phyloP scores from a whole-genome alignment of 2,113 vertebrate genomes.

The Oncorhynchus kisutch region DNA sequence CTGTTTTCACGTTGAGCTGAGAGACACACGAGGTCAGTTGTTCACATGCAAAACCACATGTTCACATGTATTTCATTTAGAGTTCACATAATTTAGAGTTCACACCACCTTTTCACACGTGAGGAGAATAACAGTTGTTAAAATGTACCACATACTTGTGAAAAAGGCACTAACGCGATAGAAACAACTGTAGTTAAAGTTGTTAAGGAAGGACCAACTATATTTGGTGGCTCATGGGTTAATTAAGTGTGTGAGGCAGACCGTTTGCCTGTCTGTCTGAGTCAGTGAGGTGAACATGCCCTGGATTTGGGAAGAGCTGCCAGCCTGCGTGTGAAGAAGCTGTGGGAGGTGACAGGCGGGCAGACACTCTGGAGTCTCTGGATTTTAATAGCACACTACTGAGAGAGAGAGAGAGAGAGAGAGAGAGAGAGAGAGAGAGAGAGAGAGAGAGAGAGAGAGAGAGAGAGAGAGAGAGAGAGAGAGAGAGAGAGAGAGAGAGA shows the following conservation, averaged over 20 bases:
- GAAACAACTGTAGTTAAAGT: too few species aligned
- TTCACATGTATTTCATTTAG: too few species aligned
- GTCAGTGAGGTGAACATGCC: not conserved
- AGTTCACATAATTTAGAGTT: too few species aligned
- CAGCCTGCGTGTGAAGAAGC: constrained; percentile 74
- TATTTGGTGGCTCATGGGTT: not conserved
- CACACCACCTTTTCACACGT: too few species aligned
- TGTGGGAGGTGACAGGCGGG: constrained; percentile 74
- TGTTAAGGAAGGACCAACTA: too few species aligned
- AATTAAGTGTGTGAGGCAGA: not conserved
- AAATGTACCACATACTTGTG: too few species aligned
- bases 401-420: constrained; percentile 31
- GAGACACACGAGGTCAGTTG: too few species aligned
- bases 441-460: not conserved
- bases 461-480: not conserved
- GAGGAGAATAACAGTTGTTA: too few species aligned
- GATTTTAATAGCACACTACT: constrained; percentile 80
- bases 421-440: not conserved
- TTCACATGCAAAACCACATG: too few species aligned
- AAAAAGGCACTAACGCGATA: too few species aligned
- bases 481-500: not conserved
- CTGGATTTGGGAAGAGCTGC: constrained; percentile 35
- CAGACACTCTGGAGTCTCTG: constrained; percentile 86
- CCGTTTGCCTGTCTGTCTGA: not conserved
- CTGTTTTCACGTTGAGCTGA: too few species aligned